Evolutionary conservation across 2,888 invertebrate species (phyloP).

Genomic region (Spialia ferax): DNA sequence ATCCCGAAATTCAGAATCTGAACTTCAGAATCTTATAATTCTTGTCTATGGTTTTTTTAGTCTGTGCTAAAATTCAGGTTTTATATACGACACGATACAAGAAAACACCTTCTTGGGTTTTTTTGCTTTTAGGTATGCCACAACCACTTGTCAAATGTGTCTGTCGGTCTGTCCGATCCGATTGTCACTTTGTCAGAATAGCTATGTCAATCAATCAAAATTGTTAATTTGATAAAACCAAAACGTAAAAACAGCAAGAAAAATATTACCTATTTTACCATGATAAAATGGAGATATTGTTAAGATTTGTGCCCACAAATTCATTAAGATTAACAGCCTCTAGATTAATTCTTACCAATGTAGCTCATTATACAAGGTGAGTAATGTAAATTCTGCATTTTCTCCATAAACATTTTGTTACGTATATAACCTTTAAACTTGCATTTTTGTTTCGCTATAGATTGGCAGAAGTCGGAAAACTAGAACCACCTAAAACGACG

Average conservation of each 20-base stretch:
- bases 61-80: too few species aligned
- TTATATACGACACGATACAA: too few species aligned
- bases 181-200: too few species aligned
- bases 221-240: slow-evolving; percentile 67
- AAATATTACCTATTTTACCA: slow-evolving; percentile 69
- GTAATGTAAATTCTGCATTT: slow-evolving; percentile 41
- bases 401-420: slow-evolving; percentile 49
- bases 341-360: slow-evolving; percentile 73
- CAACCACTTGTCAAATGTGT: too few species aligned
- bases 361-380: slow-evolving; percentile 81
- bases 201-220: not conserved
- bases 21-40: too few species aligned
- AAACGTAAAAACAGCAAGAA: slow-evolving; percentile 59
- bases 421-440: slow-evolving; percentile 68
- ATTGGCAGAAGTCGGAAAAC: slow-evolving; percentile 97
- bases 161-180: too few species aligned
- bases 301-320: slow-evolving; percentile 75
- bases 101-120: too few species aligned
- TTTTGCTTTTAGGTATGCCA: too few species aligned
- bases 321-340: slow-evolving; percentile 69
- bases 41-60: too few species aligned
- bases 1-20: too few species aligned
- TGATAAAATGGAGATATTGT: slow-evolving; percentile 85
- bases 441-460: slow-evolving; percentile 75
- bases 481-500: slow-evolving; percentile 94